Conservation (phyloP, 2,797 vertebrate species). For the Microctenopoma stevenorrisi region DNA sequence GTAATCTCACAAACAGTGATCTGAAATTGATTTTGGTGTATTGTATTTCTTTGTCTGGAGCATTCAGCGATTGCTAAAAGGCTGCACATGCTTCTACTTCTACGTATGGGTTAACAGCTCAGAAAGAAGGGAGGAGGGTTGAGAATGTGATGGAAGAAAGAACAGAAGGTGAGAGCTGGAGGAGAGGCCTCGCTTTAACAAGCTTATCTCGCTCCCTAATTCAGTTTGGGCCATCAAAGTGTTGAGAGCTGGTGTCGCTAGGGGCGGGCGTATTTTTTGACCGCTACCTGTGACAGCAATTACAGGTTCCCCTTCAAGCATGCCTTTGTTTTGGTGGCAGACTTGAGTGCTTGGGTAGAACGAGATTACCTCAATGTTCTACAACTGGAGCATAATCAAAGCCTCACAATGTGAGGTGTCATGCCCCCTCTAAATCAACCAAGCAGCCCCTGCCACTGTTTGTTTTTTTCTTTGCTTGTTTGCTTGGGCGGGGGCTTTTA, state of each 20-base stretch:
- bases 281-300: conserved; percentile 82
- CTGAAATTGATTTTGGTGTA: conserved; percentile 40
- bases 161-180: conserved; percentile 43
- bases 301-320: conserved; percentile 75
- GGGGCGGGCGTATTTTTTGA: conserved; percentile 77
- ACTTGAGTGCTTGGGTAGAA: conserved; percentile 70
- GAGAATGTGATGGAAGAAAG: conserved; percentile 51
- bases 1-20: conserved; percentile 36
- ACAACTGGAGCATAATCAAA: conserved; percentile 77
- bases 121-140: conserved; percentile 37
- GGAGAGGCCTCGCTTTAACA: conserved; percentile 72
- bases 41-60: conserved; percentile 53
- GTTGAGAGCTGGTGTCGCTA: conserved; percentile 53
- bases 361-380: conserved; percentile 72
- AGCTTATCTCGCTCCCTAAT: conserved; percentile 79
- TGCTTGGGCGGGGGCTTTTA: conserved; percentile 17
- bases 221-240: conserved; percentile 78
- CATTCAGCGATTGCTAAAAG: conserved; percentile 52
- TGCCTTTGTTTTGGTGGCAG: conserved; percentile 76
- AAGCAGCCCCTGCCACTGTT: conserved; percentile 37
- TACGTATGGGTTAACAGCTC: conserved; percentile 53
- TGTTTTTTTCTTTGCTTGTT: background rate
- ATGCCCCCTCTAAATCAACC: conserved; percentile 60
- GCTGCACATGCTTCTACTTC: conserved; percentile 42
- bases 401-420: conserved; percentile 61